Base-by-base conservation (phyloP, 1,140 invertebrate genomes). In the Lasaia peninsularis region DNA sequence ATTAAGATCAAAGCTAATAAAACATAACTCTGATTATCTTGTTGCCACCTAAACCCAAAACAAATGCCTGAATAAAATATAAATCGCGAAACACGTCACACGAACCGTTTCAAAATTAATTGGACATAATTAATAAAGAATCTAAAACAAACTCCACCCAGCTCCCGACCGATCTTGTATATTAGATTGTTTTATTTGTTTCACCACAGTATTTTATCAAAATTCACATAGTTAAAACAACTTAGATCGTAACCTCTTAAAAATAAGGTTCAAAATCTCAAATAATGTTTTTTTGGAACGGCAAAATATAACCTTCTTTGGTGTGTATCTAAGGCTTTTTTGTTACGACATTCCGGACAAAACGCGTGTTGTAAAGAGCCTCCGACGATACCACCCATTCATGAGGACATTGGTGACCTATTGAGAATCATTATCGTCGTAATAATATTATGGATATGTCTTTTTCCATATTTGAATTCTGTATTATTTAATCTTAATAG, bases 361-460 rank as follows among this genome's bases (percentile, higher is more conserved):
- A 88, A 86, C 81, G 83, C 75, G 77, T 74, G 81, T 85, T 88
- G 81, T 88, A 88, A 85, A 85, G 86, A 84, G 81, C 80, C 73
- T 65, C 80, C 82, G 82, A 82, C 80, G 74, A 86, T 86, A 85
- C 85, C 85, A 88, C 83, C 83, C 86, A 88, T 88, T 88, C 85
- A 88, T 88, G 69, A 83, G 71, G 76, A 80, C 76, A 79, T 69
- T 84, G 81, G 80, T 88, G 79, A 88, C 85, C 83, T 86, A 88
- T 88, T 86, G 80, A 88, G 74, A 82, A 80, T 83, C 60, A 71
- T 78, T 69, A 66, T 65, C 65, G 66, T 54, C 56, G 58, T 61
- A 18, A 67, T 60, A 34, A 31, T 78, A 73, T 50, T 70, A 50
- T 78, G 75, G 85, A 88, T 62, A 72, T 52, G 56, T 37, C 34